A percentile compares a stretch with the other conserved stretches of the same genome.
Conservation (phyloP, 2,113 vertebrate genomes). For the Asarcornis scutulata region DNA sequence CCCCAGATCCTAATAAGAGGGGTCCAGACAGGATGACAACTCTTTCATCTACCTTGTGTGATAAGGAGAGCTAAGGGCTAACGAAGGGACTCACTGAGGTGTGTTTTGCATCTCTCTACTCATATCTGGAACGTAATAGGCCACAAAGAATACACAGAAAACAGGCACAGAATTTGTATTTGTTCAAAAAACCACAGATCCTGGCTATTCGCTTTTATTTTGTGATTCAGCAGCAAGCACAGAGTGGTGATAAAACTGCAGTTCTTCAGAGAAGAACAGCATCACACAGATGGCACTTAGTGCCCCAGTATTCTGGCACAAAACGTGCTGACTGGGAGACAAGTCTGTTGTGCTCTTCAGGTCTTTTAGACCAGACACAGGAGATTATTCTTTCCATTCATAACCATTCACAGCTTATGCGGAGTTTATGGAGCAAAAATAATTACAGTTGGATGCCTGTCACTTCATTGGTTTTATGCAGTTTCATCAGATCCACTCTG, state of each 20-base stretch:
- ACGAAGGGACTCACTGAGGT: not conserved
- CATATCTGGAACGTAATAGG: not conserved
- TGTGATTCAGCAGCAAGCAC: not conserved
- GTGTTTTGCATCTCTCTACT: not conserved
- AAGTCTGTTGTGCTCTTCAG: not conserved
- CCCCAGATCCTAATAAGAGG: not conserved
- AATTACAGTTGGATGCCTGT: not conserved
- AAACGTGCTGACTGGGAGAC: not conserved
- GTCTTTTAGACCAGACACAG: not conserved
- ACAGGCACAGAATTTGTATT: not conserved
- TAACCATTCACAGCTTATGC: not conserved
- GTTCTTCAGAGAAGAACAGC: not conserved
- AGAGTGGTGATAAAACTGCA: not conserved
- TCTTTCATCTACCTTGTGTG: not conserved
- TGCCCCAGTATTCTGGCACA: no score
- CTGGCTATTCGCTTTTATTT: not conserved
- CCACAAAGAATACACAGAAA: not conserved
- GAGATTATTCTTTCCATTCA: not conserved
- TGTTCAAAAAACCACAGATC: not conserved
- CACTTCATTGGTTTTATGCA: constrained; percentile 2
- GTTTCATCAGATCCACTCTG: not conserved
- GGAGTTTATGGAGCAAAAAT: constrained; percentile 26
- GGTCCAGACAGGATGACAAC: not conserved
- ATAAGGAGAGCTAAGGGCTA: not conserved
- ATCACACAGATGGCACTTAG: not conserved